These are phyloP conservation scores for Cacoxenus indagator DNA, from an alignment of 2,888 invertebrate genomes.

Conservation along the genomic window DNA sequence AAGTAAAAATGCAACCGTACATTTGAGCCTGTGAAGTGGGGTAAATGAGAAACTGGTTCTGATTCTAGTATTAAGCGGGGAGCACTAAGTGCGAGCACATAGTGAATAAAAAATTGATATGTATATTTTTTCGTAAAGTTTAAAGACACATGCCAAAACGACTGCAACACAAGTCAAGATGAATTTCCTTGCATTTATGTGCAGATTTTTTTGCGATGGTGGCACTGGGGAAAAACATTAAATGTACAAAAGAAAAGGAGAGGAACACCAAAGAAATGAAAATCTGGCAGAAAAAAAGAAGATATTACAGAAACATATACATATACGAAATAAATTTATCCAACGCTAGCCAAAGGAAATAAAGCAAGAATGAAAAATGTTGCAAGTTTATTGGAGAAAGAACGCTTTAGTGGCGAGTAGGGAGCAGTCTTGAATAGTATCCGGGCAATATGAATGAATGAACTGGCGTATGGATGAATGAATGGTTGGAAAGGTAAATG, in stretches of 20 bases:
- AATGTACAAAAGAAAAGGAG: neutral
- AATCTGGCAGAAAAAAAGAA: no score
- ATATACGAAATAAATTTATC: conserved; percentile 15
- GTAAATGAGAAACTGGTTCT: conserved; percentile 32
- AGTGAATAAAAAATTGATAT: no score
- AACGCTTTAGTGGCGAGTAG: conserved; percentile 16
- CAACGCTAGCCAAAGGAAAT: neutral
- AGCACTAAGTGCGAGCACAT: no score
- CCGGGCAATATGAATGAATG: conserved; percentile 1
- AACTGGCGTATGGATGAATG: neutral
- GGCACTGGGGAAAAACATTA: neutral
- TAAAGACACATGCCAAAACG: neutral
- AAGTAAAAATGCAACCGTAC: conserved; percentile 6
- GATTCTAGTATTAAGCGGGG: no score
- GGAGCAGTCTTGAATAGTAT: neutral
- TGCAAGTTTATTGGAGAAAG: neutral
- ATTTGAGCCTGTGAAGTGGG: neutral
- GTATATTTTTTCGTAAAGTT: no score
- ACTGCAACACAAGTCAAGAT: conserved; percentile 51
- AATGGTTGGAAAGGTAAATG: neutral
- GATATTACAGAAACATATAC: neutral
- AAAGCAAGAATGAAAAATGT: conserved; percentile 12
- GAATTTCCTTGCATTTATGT: conserved; percentile 59
- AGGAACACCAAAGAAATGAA: neutral
- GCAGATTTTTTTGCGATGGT: conserved; percentile 49